Conservation (phyloP, 2,113 vertebrate species). For the Catharus minimus region DNA sequence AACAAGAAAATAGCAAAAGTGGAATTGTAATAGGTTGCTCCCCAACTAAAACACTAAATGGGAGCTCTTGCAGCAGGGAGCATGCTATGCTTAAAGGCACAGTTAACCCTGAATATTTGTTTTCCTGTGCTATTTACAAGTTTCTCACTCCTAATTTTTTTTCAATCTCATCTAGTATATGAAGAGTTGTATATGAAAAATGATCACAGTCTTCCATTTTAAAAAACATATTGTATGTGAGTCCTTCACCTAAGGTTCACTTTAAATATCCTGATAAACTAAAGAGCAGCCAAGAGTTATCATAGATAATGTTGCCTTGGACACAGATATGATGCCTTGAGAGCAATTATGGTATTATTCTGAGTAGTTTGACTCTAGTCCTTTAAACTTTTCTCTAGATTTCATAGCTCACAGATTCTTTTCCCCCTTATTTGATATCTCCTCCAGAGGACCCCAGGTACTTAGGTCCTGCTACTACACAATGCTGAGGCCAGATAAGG, state of each 20-base stretch:
- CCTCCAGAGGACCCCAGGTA: not conserved
- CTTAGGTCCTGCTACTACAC: not conserved
- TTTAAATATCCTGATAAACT: not conserved
- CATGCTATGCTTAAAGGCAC: not conserved
- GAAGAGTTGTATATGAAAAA: not conserved
- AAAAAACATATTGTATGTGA: not conserved
- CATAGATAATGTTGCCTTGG: not conserved
- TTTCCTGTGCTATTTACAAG: not conserved
- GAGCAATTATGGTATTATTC: not conserved
- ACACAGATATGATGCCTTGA: not conserved
- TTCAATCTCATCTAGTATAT: not conserved
- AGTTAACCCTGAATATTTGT: not conserved
- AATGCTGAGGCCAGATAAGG: rapidly evolving
- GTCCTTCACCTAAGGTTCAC: not conserved
- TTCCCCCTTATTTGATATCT: not conserved
- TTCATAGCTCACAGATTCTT: not conserved
- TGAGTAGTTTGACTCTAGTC: not conserved
- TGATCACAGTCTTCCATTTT: not conserved
- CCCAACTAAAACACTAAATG: not conserved
- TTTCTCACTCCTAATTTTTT: not conserved
- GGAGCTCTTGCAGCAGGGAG: not conserved
- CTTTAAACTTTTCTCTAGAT: not conserved
- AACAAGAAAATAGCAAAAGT: not conserved
- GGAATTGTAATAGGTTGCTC: not conserved
- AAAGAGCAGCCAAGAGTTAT: not conserved